Evolutionary conservation across 2,888 invertebrate genomes (phyloP).

Genomic region (Masnerella sp.): DNA sequence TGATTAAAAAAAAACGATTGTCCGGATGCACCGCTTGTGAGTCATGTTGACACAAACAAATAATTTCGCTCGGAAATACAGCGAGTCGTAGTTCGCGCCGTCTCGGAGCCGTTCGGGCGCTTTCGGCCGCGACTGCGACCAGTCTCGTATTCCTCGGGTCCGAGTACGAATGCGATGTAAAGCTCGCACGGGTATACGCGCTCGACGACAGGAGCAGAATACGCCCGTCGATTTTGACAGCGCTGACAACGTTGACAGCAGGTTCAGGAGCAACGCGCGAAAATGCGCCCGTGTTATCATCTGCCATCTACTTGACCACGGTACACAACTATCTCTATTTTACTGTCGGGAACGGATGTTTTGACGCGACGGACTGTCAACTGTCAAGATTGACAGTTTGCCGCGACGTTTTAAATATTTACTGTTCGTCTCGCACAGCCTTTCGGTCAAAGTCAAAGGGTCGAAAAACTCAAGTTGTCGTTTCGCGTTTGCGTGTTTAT

Average conservation of each 20-base stretch:
- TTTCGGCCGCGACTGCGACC: constrained; percentile 12
- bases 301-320: constrained; percentile 29
- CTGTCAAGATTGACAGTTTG: background rate
- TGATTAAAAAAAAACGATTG: too few relatives aligned
- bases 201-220: background rate
- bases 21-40: background rate
- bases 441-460: background rate
- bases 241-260: background rate
- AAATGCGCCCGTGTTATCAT: constrained; percentile 17
- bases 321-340: constrained; percentile 9
- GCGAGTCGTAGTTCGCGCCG: constrained; percentile 7
- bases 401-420: too few relatives aligned
- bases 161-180: constrained; percentile 20
- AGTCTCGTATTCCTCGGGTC: constrained; percentile 14
- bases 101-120: constrained; percentile 17
- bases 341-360: background rate
- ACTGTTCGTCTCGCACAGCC: too few relatives aligned
- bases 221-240: background rate
- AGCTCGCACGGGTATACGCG: background rate
- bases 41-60: background rate
- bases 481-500: constrained; percentile 16
- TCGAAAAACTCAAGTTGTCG: too few relatives aligned
- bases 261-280: background rate
- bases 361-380: background rate
- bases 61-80: constrained; percentile 5